Evolutionary conservation across 1,140 invertebrate genomes (phyloP).

Genomic region (Adelges cooleyi): DNA sequence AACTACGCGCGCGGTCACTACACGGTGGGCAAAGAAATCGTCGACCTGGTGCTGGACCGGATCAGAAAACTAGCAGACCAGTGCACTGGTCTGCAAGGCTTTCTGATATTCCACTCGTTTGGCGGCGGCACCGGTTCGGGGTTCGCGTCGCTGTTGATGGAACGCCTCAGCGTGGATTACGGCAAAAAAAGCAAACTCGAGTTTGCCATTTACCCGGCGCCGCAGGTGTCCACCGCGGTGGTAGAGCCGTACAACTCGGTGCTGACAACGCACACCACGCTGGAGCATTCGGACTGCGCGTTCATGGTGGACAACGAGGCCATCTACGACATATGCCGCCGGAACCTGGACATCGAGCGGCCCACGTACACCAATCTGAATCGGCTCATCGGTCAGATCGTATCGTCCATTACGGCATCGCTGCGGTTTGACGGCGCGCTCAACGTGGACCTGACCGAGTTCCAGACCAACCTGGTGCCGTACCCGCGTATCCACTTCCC

Average conservation of each 20-base stretch:
- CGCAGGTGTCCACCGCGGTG: slow-evolving; percentile 38
- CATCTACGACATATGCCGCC: slow-evolving; percentile 75
- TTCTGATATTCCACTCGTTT: slow-evolving; percentile 54
- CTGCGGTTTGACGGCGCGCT: slow-evolving; percentile 9
- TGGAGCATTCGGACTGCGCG: slow-evolving; percentile 43
- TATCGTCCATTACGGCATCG: neutral
- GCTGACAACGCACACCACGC: slow-evolving; percentile 51
- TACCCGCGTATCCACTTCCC: slow-evolving; percentile 51
- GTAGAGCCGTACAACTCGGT: slow-evolving; percentile 58
- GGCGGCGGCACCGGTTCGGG: slow-evolving; percentile 45
- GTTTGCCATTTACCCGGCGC: slow-evolving; percentile 50
- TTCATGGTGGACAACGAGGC: slow-evolving; percentile 56
- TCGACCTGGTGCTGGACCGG: slow-evolving; percentile 56
- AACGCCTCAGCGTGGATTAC: slow-evolving; percentile 52
- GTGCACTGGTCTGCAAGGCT: slow-evolving; percentile 70
- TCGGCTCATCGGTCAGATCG: neutral
- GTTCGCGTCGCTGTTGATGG: slow-evolving; percentile 55
- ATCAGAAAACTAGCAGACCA: slow-evolving; percentile 64
- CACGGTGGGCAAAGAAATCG: slow-evolving; percentile 63
- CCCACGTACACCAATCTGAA: slow-evolving; percentile 20
- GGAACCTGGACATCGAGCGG: slow-evolving; percentile 41
- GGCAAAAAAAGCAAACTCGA: slow-evolving; percentile 46
- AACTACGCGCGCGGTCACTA: slow-evolving; percentile 57
- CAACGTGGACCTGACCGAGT: slow-evolving; percentile 10
- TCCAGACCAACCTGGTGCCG: slow-evolving; percentile 48